Evolutionary conservation across 2,797 vertebrate genomes (phyloP).

Genomic region (Tadarida brasiliensis): DNA sequence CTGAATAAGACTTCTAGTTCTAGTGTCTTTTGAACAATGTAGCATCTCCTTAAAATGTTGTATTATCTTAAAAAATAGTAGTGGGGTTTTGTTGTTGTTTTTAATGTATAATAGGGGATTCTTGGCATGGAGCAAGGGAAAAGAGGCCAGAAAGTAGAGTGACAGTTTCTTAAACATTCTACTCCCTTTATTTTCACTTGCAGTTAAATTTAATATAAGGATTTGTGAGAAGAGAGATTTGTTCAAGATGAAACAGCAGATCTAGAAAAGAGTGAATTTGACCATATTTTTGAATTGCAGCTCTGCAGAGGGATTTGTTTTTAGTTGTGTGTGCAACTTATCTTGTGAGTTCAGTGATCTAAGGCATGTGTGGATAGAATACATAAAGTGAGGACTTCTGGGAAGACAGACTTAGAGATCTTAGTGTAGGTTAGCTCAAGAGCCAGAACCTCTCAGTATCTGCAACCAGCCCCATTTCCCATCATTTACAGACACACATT

Average conservation of each 20-base stretch:
- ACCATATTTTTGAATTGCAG: neutral
- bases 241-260: conserved; percentile 13
- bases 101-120: neutral
- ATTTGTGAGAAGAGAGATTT: conserved; percentile 47
- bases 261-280: neutral
- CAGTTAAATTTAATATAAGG: neutral
- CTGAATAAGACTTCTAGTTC: conserved; percentile 14
- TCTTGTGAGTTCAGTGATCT: neutral
- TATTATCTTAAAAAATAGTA: neutral
- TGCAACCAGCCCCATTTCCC: too few relatives aligned
- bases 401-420: neutral
- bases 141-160: neutral
- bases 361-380: neutral
- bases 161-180: conserved; percentile 35
- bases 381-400: neutral
- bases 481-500: neutral
- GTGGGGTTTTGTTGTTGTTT: neutral
- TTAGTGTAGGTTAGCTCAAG: neutral
- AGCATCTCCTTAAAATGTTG: neutral
- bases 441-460: neutral
- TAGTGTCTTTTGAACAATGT: conserved; percentile 27
- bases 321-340: neutral
- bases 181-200: neutral
- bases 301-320: neutral
- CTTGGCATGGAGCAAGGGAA: neutral